phyloP scores from a whole-genome alignment of 1,140 invertebrate genomes.

The Drosophila pseudoananassae region DNA sequence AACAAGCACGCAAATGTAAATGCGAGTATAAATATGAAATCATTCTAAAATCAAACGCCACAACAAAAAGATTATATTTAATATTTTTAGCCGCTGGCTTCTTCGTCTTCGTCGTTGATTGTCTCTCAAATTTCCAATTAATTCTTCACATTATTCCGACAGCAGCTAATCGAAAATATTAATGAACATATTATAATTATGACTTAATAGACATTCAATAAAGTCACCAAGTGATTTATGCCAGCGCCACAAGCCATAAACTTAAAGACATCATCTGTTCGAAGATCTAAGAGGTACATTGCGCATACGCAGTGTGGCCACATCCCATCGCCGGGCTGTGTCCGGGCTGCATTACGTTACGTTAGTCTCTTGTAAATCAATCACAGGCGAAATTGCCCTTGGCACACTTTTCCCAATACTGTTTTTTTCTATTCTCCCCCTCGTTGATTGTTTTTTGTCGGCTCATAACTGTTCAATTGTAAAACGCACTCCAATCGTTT shows the following conservation, averaged over 20 bases:
- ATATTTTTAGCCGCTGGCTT: slow-evolving; percentile 27
- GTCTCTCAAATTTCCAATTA: slow-evolving; percentile 60
- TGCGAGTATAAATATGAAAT: slow-evolving; percentile 72
- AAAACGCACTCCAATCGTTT: slow-evolving; percentile 61
- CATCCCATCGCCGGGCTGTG: not conserved
- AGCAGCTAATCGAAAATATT: slow-evolving; percentile 68
- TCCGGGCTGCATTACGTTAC: slow-evolving; percentile 1
- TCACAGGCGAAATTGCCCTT: slow-evolving; percentile 79
- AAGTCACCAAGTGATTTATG: slow-evolving; percentile 52
- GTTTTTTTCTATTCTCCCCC: slow-evolving; percentile 35
- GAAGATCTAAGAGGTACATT: slow-evolving; percentile 29
- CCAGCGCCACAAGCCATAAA: slow-evolving; percentile 5
- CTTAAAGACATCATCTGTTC: slow-evolving; percentile 22
- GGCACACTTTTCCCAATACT: slow-evolving; percentile 44
- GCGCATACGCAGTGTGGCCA: slow-evolving; percentile 66
- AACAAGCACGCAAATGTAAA: slow-evolving; percentile 73
- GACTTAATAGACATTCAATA: slow-evolving; percentile 65
- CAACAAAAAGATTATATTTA: slow-evolving; percentile 7
- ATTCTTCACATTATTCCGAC: slow-evolving; percentile 58
- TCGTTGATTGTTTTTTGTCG: slow-evolving; percentile 27
- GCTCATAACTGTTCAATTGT: slow-evolving; percentile 38
- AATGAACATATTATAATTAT: slow-evolving; percentile 76
- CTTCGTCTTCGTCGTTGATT: slow-evolving; percentile 38
- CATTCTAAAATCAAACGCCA: slow-evolving; percentile 38
- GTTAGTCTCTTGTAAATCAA: slow-evolving; percentile 69